These are phyloP conservation scores for Cerceris ruficornis DNA, from an alignment of 2,888 invertebrate species.

Conservation along the genomic window DNA sequence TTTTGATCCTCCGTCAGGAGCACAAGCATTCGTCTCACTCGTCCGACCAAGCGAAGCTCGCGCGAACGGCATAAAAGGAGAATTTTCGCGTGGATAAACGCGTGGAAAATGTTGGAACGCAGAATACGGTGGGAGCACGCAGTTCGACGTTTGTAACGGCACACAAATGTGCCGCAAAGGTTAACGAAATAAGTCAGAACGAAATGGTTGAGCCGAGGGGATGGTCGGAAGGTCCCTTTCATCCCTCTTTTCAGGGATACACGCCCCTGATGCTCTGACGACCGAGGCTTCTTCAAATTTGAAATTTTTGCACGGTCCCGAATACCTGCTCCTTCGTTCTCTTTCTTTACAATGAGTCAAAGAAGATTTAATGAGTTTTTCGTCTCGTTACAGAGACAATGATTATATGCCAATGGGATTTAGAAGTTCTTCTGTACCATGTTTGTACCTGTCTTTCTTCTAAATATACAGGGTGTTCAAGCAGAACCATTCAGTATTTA, in stretches of 20 bases:
- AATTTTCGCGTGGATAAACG: conserved; percentile 42
- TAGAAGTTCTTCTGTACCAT: too few relatives aligned
- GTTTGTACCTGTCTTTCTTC: too few relatives aligned
- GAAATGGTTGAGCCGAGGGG: conserved; percentile 45
- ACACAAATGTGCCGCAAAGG: conserved; percentile 46
- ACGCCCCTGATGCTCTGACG: conserved; percentile 52
- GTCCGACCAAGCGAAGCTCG: not conserved
- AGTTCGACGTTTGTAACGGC: conserved; percentile 19
- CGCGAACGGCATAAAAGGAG: conserved; percentile 9
- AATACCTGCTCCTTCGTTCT: conserved; percentile 43
- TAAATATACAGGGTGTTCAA: too few relatives aligned
- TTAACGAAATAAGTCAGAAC: conserved; percentile 45
- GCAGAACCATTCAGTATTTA: too few relatives aligned
- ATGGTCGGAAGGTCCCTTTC: conserved; percentile 60
- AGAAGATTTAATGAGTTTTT: conserved; percentile 12
- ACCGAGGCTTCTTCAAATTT: conserved; percentile 49
- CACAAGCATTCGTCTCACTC: not conserved
- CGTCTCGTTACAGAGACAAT: not conserved
- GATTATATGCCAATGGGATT: too few relatives aligned
- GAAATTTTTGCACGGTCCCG: conserved; percentile 36
- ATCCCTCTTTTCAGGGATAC: conserved; percentile 62
- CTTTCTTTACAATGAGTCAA: conserved; percentile 15
- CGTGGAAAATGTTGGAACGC: conserved; percentile 33
- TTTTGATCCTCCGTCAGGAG: conserved; percentile 7
- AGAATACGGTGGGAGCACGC: not conserved